Evolutionary conservation across 2,797 vertebrate species (phyloP).

Genomic region (Distichodus sexfasciatus): DNA sequence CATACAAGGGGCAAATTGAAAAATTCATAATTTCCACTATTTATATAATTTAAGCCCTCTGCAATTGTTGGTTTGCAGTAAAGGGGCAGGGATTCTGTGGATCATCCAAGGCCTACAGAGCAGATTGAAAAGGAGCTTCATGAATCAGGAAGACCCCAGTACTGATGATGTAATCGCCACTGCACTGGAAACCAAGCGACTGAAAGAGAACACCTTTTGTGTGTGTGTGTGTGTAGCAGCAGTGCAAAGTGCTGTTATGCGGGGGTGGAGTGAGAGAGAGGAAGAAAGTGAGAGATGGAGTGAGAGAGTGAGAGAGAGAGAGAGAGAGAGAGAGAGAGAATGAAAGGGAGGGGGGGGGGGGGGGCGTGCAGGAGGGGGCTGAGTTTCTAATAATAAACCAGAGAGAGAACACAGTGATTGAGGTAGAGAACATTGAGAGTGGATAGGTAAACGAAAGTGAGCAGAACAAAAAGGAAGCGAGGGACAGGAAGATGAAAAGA

Average conservation of each 20-base stretch:
- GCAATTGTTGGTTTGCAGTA: constrained; percentile 11
- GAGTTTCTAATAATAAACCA: constrained; percentile 51
- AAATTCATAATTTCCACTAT: too few relatives aligned
- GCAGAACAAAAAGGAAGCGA: not conserved
- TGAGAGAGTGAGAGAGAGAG: constrained; percentile 14
- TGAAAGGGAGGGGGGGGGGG: constrained; percentile 33
- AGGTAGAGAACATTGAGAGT: constrained; percentile 38
- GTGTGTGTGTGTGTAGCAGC: constrained; percentile 22
- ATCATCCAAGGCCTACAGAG: not conserved
- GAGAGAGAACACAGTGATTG: constrained; percentile 44
- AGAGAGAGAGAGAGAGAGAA: constrained; percentile 29
- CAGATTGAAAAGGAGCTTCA: constrained; percentile 2
- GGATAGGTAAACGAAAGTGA: constrained; percentile 8
- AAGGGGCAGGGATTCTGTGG: not conserved
- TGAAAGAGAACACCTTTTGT: constrained; percentile 34
- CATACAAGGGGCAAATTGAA: too few relatives aligned
- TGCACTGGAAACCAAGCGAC: not conserved
- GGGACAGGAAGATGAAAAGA: not conserved
- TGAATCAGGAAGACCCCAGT: constrained; percentile 26
- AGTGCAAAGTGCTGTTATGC: constrained; percentile 31
- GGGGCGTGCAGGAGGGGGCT: constrained; percentile 27
- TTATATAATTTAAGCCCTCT: too few relatives aligned
- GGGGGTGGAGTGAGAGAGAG: constrained; percentile 28
- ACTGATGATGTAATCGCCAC: constrained; percentile 31
- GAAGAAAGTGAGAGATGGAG: not conserved